Conservation (phyloP, 2,888 invertebrate genomes). For the Leptodirus hochenwartii region DNA sequence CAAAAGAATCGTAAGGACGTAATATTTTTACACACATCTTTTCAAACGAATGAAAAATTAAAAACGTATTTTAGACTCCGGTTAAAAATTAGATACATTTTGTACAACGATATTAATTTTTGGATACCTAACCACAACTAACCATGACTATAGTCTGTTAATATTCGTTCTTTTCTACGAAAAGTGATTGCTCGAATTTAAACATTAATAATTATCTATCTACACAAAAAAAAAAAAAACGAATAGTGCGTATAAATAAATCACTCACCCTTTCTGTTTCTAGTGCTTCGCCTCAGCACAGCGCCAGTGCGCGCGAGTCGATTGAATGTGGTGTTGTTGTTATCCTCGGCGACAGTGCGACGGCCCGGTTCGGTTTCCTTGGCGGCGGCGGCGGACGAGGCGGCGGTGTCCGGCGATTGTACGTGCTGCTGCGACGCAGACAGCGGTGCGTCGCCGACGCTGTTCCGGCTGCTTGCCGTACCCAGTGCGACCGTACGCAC, state of each 20-base stretch:
- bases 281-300: constrained; percentile 31
- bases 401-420: constrained; percentile 18
- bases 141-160: too few species aligned
- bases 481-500: too few species aligned
- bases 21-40: too few species aligned
- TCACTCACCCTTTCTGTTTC: constrained; percentile 28
- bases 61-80: too few species aligned
- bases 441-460: too few species aligned
- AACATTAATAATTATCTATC: too few species aligned
- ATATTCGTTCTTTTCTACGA: background rate
- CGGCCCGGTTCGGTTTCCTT: constrained; percentile 23
- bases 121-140: too few species aligned
- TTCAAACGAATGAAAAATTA: too few species aligned
- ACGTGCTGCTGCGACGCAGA: constrained; percentile 20
- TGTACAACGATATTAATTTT: too few species aligned
- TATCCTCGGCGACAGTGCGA: constrained; percentile 27
- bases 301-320: constrained; percentile 34
- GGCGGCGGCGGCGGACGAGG: constrained; percentile 18
- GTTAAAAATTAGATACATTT: too few species aligned
- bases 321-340: constrained; percentile 18
- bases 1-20: too few species aligned
- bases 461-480: constrained; percentile 32
- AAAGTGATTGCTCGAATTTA: too few species aligned
- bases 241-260: constrained; percentile 1
- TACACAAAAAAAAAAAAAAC: background rate